Conservation (phyloP, 2,888 invertebrate genomes). For the Agrotis ipsilon region DNA sequence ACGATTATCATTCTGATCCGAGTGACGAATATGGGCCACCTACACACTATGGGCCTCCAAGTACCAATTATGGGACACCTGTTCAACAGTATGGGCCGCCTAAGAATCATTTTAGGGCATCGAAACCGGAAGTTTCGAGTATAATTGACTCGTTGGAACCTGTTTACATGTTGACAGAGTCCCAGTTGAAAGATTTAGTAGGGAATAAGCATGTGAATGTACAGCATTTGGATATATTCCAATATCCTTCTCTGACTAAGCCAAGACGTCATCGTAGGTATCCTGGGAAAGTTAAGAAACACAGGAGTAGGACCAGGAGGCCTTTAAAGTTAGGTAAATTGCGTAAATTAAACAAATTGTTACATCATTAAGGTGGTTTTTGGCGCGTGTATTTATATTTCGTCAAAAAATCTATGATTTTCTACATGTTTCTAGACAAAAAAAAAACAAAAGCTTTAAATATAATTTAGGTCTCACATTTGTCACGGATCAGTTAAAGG, state of each 20-base stretch:
- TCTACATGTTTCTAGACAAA: too few species aligned
- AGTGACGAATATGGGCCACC: slow-evolving; percentile 35
- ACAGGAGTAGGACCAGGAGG: slow-evolving; percentile 31
- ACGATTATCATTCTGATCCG: slow-evolving; percentile 50
- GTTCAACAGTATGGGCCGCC: slow-evolving; percentile 37
- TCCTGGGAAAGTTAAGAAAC: slow-evolving; percentile 68
- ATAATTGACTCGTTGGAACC: slow-evolving; percentile 76
- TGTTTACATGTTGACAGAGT: slow-evolving; percentile 83
- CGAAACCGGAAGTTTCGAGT: slow-evolving; percentile 45
- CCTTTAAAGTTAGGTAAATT: slow-evolving; percentile 44
- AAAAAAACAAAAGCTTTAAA: too few species aligned
- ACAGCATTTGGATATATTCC: slow-evolving; percentile 82
- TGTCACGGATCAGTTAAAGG: too few species aligned
- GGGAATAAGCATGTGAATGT: slow-evolving; percentile 81
- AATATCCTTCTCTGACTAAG: slow-evolving; percentile 64
- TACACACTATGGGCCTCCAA: slow-evolving; percentile 42
- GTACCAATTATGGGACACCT: slow-evolving; percentile 37
- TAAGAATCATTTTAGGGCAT: slow-evolving; percentile 24
- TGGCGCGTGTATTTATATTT: background rate
- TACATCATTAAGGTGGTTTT: slow-evolving; percentile 15
- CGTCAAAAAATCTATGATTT: too few species aligned
- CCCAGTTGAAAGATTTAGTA: slow-evolving; percentile 81
- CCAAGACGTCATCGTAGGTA: slow-evolving; percentile 66
- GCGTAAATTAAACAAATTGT: slow-evolving; percentile 51
- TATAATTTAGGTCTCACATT: too few species aligned